phyloP scores from a whole-genome alignment of 2,888 invertebrate species.

The Leucania comma region DNA sequence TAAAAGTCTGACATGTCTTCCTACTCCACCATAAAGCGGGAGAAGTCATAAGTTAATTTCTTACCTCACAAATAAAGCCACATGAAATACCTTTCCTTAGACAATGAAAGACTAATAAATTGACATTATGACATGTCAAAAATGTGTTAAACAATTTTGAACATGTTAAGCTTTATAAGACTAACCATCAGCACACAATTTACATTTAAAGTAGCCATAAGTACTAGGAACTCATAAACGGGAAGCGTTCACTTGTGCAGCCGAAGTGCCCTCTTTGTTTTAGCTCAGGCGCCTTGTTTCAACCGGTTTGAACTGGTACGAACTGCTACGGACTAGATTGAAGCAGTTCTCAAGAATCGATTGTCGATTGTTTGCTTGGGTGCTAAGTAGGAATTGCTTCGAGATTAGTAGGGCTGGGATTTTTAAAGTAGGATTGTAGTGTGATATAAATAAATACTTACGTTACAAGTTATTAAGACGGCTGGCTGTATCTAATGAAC shows the following conservation, averaged over 20 bases:
- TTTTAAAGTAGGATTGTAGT: not conserved
- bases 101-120: no score
- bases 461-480: no score
- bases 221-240: slow-evolving; percentile 44
- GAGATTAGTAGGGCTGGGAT: slow-evolving; percentile 19
- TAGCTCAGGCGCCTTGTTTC: slow-evolving; percentile 45
- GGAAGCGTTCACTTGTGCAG: slow-evolving; percentile 47
- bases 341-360: slow-evolving; percentile 46
- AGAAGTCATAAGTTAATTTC: no score
- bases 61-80: not conserved
- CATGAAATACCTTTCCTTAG: not conserved
- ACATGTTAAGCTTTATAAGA: not conserved
- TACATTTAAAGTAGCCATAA: slow-evolving; percentile 19
- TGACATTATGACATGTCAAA: no score
- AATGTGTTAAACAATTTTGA: no score
- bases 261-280: slow-evolving; percentile 51
- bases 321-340: slow-evolving; percentile 41
- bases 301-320: slow-evolving; percentile 46
- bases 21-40: no score
- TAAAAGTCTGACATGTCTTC: no score
- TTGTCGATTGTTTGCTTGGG: slow-evolving; percentile 51
- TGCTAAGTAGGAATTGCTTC: slow-evolving; percentile 23
- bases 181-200: not conserved
- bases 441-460: not conserved
- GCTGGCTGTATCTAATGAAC: no score